These are phyloP conservation scores for Torymus auratus DNA, from an alignment of 2,888 invertebrate genomes.

Conservation along the genomic window DNA sequence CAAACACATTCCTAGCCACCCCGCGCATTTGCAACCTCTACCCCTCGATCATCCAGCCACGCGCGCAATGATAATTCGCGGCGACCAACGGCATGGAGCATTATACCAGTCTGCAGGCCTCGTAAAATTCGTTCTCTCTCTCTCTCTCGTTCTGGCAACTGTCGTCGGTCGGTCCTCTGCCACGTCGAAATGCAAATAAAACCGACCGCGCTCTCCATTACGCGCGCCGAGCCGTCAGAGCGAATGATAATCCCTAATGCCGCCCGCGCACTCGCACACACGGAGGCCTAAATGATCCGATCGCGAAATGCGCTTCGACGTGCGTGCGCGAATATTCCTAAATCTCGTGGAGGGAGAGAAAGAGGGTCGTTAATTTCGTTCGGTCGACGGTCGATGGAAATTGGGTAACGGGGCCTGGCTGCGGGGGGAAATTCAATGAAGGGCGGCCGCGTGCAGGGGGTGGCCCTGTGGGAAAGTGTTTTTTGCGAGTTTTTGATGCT, in stretches of 20 bases:
- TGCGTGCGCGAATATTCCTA: neutral
- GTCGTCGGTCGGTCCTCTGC: slow-evolving; percentile 27
- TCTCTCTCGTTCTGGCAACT: neutral
- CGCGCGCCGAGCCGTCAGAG: neutral
- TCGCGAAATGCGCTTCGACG: slow-evolving; percentile 12
- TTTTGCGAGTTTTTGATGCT: too few species aligned
- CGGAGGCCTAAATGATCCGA: slow-evolving; percentile 14
- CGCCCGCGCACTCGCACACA: too few species aligned
- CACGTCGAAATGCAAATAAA: slow-evolving; percentile 39
- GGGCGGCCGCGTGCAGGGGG: too few species aligned
- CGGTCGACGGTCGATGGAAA: too few species aligned
- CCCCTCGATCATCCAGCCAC: too few species aligned
- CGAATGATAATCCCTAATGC: slow-evolving; percentile 29
- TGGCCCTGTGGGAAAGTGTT: too few species aligned
- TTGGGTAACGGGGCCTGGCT: too few species aligned
- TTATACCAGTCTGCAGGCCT: neutral
- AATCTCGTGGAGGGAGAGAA: neutral
- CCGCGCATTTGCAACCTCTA: too few species aligned
- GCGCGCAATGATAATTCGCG: neutral
- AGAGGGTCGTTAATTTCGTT: neutral
- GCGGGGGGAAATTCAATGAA: too few species aligned
- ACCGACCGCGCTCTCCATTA: slow-evolving; percentile 33
- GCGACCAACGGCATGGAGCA: too few species aligned
- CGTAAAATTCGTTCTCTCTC: slow-evolving; percentile 12
- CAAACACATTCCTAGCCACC: too few species aligned